A percentile compares a stretch with the other conserved stretches of the same genome.
Evolutionary conservation across 2,797 vertebrate species (phyloP).

Genomic region (Avahi laniger): DNA sequence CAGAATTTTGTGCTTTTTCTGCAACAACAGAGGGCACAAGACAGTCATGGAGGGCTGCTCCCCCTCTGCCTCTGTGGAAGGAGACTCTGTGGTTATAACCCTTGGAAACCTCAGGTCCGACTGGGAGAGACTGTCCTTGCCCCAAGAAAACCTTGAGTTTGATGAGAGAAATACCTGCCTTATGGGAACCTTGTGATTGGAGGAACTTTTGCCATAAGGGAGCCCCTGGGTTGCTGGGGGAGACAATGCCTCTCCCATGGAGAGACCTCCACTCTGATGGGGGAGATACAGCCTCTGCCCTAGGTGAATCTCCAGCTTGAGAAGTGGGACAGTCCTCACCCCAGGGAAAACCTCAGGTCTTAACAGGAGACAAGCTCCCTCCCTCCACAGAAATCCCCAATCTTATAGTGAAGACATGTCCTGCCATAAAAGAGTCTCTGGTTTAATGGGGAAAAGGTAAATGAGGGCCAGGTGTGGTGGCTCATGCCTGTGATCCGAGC

Average conservation of each 20-base stretch:
- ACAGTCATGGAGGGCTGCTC: neutral
- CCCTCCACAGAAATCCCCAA: neutral
- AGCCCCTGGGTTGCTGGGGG: neutral
- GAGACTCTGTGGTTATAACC: neutral
- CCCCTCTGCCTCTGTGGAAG: neutral
- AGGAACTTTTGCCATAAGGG: neutral
- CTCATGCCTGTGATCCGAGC: neutral
- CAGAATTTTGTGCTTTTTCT: constrained; percentile 63
- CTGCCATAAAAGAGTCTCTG: neutral
- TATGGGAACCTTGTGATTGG: neutral
- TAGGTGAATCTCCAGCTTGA: neutral
- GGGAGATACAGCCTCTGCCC: neutral
- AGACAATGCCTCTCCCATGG: neutral
- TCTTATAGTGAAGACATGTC: neutral
- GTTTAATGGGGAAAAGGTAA: neutral
- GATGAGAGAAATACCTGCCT: neutral
- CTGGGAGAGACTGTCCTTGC: neutral
- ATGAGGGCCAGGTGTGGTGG: neutral
- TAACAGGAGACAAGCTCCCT: neutral
- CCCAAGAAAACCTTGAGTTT: neutral
- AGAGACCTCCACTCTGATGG: neutral
- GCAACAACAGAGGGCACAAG: neutral
- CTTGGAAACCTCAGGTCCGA: neutral
- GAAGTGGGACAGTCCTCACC: neutral
- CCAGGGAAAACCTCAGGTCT: neutral